phyloP scores from a whole-genome alignment of 2,113 vertebrate genomes.

The Myotis yumanensis region DNA sequence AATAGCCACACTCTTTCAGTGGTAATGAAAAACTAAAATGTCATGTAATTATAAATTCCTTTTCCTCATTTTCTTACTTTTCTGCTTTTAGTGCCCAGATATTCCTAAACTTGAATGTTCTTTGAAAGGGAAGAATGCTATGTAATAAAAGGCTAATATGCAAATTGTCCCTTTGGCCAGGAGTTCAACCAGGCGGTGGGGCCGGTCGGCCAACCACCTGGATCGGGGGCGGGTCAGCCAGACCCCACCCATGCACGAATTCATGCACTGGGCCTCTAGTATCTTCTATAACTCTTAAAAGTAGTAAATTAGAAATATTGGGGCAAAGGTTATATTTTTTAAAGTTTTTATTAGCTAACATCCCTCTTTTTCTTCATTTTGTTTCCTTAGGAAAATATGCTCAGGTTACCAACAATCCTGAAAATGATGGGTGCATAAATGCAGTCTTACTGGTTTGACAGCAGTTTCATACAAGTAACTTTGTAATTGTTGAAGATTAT shows the following conservation, averaged over 20 bases:
- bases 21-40: neutral
- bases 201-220: no score
- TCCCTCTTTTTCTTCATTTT: neutral
- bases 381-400: slow-evolving; percentile 94
- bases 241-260: no score
- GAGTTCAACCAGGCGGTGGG: no score
- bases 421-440: slow-evolving; percentile 99
- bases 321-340: neutral
- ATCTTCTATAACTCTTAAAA: neutral
- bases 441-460: slow-evolving; percentile 93
- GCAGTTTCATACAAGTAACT: neutral
- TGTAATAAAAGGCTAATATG: no score
- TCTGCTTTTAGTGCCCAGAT: slow-evolving; percentile 18
- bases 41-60: neutral
- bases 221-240: no score
- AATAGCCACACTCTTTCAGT: neutral
- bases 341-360: slow-evolving; percentile 42
- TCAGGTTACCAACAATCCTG: slow-evolving; percentile 98
- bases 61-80: slow-evolving; percentile 5
- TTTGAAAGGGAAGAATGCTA: slow-evolving; percentile 5
- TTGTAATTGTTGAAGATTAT: slow-evolving; percentile 5
- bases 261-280: no score
- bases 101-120: neutral
- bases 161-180: no score
- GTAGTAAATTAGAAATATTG: slow-evolving; percentile 9